phyloP scores from a whole-genome alignment of 2,888 invertebrate genomes.

The Chelonus formosanus region DNA sequence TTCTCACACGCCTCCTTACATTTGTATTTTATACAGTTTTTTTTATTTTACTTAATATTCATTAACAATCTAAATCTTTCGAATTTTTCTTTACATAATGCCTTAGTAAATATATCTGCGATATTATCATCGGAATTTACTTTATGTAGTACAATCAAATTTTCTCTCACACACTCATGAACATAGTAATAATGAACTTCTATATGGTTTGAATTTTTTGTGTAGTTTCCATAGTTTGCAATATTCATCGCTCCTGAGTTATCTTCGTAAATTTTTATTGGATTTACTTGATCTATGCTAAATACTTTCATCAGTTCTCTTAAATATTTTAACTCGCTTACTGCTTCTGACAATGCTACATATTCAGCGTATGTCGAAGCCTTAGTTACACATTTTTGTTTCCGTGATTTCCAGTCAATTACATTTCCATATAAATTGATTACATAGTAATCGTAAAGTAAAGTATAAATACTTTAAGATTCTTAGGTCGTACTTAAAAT shows the following conservation, averaged over 20 bases:
- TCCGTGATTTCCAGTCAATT: constrained; percentile 30
- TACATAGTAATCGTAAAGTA: neutral
- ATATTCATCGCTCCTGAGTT: constrained; percentile 30
- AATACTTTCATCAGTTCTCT: constrained; percentile 41
- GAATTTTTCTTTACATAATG: too few species aligned
- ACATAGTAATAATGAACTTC: constrained; percentile 35
- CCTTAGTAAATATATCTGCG: too few species aligned
- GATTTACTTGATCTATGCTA: constrained; percentile 33
- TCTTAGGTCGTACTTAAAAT: constrained; percentile 10
- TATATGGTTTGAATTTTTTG: constrained; percentile 38
- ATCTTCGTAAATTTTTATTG: constrained; percentile 32
- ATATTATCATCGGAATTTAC: too few species aligned
- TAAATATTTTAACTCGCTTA: constrained; percentile 43
- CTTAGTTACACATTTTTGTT: constrained; percentile 50
- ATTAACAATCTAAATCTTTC: too few species aligned
- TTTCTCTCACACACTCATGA: constrained; percentile 18
- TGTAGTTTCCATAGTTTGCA: constrained; percentile 33
- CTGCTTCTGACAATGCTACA: constrained; percentile 46
- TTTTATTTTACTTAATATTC: too few species aligned
- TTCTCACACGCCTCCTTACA: too few species aligned
- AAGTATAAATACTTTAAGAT: constrained; percentile 15
- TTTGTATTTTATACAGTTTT: too few species aligned
- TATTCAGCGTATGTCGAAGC: constrained; percentile 45
- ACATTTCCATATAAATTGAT: constrained; percentile 15
- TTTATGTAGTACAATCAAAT: too few species aligned